A percentile compares a stretch with the other conserved stretches of the same genome.
phyloP scores from a whole-genome alignment of 2,797 vertebrate genomes.

The Pipistrellus pipistrellus region DNA sequence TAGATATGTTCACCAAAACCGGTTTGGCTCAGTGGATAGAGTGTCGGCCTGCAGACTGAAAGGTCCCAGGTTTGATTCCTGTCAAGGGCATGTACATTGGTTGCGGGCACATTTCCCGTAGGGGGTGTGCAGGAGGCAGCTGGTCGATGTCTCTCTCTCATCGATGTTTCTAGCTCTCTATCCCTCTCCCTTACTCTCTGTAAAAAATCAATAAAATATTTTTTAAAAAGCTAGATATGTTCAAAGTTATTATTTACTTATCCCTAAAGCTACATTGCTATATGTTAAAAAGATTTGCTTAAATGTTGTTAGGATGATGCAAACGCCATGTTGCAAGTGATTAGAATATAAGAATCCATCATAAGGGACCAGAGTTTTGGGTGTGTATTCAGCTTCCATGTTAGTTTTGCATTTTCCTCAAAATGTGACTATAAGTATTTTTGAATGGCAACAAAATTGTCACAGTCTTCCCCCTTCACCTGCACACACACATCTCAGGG shows the following conservation, averaged over 20 bases:
- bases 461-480: accelerated
- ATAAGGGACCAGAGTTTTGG: background rate
- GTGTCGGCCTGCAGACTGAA: too few relatives aligned
- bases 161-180: too few relatives aligned
- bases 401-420: background rate
- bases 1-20: background rate
- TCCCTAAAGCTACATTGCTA: background rate
- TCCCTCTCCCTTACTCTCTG: too few relatives aligned
- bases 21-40: too few relatives aligned
- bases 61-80: too few relatives aligned
- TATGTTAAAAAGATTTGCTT: background rate
- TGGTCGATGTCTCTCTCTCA: too few relatives aligned
- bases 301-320: background rate
- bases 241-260: background rate
- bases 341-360: background rate
- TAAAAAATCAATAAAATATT: too few relatives aligned
- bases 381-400: background rate
- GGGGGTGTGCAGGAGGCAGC: too few relatives aligned
- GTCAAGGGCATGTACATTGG: too few relatives aligned
- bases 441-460: background rate
- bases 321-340: background rate
- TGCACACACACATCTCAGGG: background rate
- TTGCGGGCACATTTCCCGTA: too few relatives aligned
- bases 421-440: background rate
- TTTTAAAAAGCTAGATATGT: background rate